phyloP scores from a whole-genome alignment of 2,113 vertebrate genomes.

The Phyllostomus discolor region DNA sequence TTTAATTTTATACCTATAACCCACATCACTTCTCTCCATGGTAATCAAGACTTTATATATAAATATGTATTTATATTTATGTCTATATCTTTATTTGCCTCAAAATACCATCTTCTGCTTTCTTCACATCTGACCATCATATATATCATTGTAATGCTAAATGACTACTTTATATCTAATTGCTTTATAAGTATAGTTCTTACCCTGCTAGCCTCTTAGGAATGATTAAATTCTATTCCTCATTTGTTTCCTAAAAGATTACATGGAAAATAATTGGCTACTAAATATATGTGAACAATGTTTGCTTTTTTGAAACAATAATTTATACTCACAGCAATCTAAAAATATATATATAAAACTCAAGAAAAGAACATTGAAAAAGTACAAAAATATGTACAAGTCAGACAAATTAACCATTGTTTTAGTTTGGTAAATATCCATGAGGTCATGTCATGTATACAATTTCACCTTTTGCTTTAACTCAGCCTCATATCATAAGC shows the following conservation, averaged over 20 bases:
- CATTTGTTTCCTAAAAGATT: neutral
- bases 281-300: neutral
- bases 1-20: neutral
- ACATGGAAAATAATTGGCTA: neutral
- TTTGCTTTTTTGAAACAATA: neutral
- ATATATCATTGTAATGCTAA: neutral
- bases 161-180: neutral
- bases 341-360: neutral
- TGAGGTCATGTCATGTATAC: neutral
- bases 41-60: neutral
- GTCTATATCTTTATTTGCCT: neutral
- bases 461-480: constrained; percentile 7
- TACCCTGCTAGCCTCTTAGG: neutral
- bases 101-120: neutral
- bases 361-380: neutral
- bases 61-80: no score
- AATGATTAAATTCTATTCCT: constrained; percentile 3
- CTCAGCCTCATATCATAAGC: neutral
- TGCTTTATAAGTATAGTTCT: neutral
- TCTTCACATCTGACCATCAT: neutral
- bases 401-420: neutral
- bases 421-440: neutral
- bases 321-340: neutral
- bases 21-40: neutral
- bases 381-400: neutral